Evolutionary conservation across 2,797 vertebrate genomes (phyloP).

Genomic region (Notoglanidium macrostoma): DNA sequence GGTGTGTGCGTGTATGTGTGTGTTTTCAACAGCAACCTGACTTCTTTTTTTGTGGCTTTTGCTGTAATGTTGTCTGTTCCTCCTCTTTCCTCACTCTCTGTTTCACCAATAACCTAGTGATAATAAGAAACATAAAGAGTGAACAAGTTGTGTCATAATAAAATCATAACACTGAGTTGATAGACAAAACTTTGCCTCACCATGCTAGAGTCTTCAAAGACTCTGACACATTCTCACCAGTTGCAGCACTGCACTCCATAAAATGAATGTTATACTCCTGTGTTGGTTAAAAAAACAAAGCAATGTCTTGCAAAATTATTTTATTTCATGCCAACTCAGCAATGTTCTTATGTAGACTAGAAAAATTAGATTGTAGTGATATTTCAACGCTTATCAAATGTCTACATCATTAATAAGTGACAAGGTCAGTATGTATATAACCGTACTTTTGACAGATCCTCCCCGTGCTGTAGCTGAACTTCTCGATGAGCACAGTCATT

Average conservation of each 20-base stretch:
- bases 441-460: slow-evolving; percentile 80
- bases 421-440: slow-evolving; percentile 10
- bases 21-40: slow-evolving; percentile 74
- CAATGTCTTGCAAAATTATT: not conserved
- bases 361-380: not conserved
- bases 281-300: not conserved
- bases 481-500: slow-evolving; percentile 74
- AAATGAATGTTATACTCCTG: slow-evolving; percentile 86
- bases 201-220: slow-evolving; percentile 81
- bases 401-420: not conserved
- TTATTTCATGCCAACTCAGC: not conserved
- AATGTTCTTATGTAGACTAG: not conserved
- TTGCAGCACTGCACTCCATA: slow-evolving; percentile 89
- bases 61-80: slow-evolving; percentile 62
- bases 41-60: slow-evolving; percentile 65
- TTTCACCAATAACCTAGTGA: slow-evolving; percentile 72
- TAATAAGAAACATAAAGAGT: slow-evolving; percentile 29
- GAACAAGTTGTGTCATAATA: not conserved
- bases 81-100: slow-evolving; percentile 58
- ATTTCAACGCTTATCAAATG: not conserved
- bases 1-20: not conserved
- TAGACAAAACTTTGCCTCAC: slow-evolving; percentile 68
- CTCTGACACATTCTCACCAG: slow-evolving; percentile 84
- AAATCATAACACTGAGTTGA: not conserved
- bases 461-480: slow-evolving; percentile 76